Conservation (phyloP, 2,797 vertebrate genomes). For the Enteromius argenteus region DNA sequence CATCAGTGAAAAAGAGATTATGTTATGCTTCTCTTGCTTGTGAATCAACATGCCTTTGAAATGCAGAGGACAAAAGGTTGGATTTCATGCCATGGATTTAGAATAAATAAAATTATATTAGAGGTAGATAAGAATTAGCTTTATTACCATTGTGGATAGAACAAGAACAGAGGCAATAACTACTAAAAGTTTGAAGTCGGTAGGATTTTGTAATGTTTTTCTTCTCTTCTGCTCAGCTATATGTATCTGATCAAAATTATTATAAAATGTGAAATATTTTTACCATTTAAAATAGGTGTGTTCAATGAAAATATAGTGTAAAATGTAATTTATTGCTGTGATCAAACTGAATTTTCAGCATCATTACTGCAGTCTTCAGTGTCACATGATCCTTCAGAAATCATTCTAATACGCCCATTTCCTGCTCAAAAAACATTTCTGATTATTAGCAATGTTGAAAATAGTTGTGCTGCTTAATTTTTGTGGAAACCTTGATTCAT, state of each 20-base stretch:
- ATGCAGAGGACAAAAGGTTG: not conserved
- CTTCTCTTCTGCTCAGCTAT: not conserved
- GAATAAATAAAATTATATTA: not conserved
- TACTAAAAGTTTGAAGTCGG: not conserved
- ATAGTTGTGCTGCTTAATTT: not conserved
- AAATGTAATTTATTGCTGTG: not conserved
- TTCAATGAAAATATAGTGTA: not conserved
- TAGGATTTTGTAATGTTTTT: not conserved
- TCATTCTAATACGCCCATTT: not conserved
- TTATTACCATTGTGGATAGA: not conserved
- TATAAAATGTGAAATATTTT: not conserved
- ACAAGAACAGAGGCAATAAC: not conserved
- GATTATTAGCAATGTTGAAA: not conserved
- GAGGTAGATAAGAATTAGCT: not conserved
- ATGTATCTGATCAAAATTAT: not conserved
- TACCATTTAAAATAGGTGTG: not conserved
- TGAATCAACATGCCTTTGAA: not conserved
- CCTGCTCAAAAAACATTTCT: not conserved
- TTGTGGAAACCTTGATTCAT: not conserved
- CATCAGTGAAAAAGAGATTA: constrained; percentile 52
- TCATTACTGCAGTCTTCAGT: not conserved
- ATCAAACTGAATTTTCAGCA: not conserved
- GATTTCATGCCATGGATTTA: not conserved
- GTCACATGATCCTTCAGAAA: not conserved
- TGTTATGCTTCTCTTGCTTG: constrained; percentile 21